A percentile compares a stretch with the other conserved stretches of the same genome.
Conservation (phyloP, 2,113 vertebrate genomes). For the Sylvietta virens region DNA sequence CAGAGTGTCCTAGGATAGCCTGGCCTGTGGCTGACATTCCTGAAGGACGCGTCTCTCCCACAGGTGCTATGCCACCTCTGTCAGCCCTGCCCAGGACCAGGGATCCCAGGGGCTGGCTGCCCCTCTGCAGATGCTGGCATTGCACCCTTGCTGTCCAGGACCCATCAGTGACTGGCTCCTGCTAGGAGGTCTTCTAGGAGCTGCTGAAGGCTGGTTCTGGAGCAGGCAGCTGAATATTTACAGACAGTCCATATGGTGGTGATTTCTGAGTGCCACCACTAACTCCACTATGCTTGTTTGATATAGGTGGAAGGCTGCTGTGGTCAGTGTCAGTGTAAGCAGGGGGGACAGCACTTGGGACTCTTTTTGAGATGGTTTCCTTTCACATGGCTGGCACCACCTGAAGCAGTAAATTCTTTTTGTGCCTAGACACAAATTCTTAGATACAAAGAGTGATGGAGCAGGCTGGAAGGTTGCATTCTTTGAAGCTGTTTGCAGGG, state of each 20-base stretch:
- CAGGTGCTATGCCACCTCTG: neutral
- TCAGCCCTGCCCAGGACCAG: neutral
- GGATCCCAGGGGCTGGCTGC: neutral
- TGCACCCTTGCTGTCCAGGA: neutral
- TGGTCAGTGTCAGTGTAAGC: neutral
- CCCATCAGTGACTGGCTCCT: neutral
- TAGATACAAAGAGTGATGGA: neutral
- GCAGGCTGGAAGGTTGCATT: neutral
- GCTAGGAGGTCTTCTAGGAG: neutral
- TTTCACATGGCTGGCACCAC: neutral
- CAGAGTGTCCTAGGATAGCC: neutral
- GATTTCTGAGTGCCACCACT: neutral
- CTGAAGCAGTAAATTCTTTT: neutral
- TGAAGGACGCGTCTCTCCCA: fast-evolving
- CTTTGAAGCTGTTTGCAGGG: neutral
- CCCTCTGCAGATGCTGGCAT: neutral
- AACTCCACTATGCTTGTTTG: neutral
- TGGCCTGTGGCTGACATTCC: neutral
- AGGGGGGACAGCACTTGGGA: neutral
- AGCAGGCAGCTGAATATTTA: neutral
- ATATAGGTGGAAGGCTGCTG: neutral
- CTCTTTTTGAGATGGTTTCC: neutral
- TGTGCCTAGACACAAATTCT: neutral
- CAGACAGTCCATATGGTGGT: neutral
- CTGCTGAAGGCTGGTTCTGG: neutral